Conservation (phyloP, 37 sponge, comb jelly and placozoan species). For the Chondrilla cf. caribensis region DNA sequence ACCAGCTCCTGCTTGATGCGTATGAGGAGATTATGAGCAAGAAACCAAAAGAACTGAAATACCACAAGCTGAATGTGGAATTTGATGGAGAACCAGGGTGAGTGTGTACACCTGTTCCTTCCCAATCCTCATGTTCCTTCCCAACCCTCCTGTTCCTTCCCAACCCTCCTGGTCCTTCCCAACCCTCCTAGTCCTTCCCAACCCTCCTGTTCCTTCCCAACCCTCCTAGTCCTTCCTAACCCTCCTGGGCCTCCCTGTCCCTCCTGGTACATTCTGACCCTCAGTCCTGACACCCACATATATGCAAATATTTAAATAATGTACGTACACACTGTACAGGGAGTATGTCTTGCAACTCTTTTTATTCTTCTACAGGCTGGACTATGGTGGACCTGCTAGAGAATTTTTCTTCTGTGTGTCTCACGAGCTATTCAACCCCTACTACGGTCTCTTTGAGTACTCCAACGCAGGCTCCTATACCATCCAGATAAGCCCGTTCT, state of each 20-base stretch:
- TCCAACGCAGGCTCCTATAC: slow-evolving; percentile 79
- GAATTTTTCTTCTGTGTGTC: slow-evolving; percentile 92
- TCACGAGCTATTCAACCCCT: slow-evolving; percentile 84
- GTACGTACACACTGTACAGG: no score
- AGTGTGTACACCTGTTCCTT: not conserved
- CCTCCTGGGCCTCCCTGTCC: no score
- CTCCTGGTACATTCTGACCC: no score
- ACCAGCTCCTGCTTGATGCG: slow-evolving; percentile 45
- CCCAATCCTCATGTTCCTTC: not conserved
- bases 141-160: no score
- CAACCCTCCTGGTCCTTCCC: no score
- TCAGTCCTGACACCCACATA: no score
- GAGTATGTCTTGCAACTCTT: no score
- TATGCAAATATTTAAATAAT: no score
- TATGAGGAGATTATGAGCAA: slow-evolving; percentile 45
- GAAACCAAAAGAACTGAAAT: slow-evolving; percentile 27
- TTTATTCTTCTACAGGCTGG: slow-evolving; percentile 47
- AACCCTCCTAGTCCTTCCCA: no score
- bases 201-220: no score
- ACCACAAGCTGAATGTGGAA: not conserved
- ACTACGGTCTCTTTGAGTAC: slow-evolving; percentile 93
- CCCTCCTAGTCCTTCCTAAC: no score
- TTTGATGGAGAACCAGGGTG: slow-evolving; percentile 56
- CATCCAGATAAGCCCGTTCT: slow-evolving; percentile 63
- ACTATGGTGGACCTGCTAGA: slow-evolving; percentile 82